Evolutionary conservation across 2,113 vertebrate species (phyloP).

Genomic region (Marmota monax): DNA sequence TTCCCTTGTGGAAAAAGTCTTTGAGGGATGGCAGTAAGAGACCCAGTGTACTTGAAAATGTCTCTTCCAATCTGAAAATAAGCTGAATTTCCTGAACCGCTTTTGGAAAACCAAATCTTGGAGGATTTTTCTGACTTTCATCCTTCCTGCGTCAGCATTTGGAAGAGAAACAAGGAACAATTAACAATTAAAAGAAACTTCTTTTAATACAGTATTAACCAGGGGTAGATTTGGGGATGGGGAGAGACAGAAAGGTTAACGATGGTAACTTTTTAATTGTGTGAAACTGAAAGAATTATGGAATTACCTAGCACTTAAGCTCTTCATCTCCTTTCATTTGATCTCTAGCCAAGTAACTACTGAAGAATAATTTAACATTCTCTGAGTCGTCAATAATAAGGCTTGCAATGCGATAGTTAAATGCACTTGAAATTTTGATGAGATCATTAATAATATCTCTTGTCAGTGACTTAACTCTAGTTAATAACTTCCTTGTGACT

Average conservation of each 20-base stretch:
- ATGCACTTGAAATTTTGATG: slow-evolving; percentile 87
- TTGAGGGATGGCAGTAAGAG: slow-evolving; percentile 40
- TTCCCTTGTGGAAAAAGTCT: slow-evolving; percentile 47
- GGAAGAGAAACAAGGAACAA: slow-evolving; percentile 65
- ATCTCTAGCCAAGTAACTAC: slow-evolving; percentile 85
- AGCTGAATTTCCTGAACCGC: slow-evolving; percentile 48
- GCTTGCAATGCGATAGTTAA: slow-evolving; percentile 84
- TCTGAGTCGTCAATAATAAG: slow-evolving; percentile 84
- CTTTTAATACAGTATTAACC: background rate
- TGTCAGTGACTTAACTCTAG: slow-evolving; percentile 86
- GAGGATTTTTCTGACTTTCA: slow-evolving; percentile 66
- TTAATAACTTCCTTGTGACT: slow-evolving; percentile 90
- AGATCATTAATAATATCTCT: slow-evolving; percentile 87
- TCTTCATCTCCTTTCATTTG: slow-evolving; percentile 85
- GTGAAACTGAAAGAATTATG: slow-evolving; percentile 79
- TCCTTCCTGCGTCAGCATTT: slow-evolving; percentile 62
- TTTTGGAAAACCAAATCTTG: slow-evolving; percentile 72
- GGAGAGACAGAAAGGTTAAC: slow-evolving; percentile 75
- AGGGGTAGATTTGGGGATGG: slow-evolving; percentile 28
- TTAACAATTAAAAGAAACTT: slow-evolving; percentile 58
- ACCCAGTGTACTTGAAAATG: slow-evolving; percentile 49
- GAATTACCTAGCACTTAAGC: slow-evolving; percentile 84
- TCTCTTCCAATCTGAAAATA: slow-evolving; percentile 72
- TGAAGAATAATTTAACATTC: slow-evolving; percentile 85
- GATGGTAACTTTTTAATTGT: slow-evolving; percentile 76